Evolutionary conservation across 2,797 vertebrate genomes (phyloP).

Genomic region (Toxotes lorentzi): DNA sequence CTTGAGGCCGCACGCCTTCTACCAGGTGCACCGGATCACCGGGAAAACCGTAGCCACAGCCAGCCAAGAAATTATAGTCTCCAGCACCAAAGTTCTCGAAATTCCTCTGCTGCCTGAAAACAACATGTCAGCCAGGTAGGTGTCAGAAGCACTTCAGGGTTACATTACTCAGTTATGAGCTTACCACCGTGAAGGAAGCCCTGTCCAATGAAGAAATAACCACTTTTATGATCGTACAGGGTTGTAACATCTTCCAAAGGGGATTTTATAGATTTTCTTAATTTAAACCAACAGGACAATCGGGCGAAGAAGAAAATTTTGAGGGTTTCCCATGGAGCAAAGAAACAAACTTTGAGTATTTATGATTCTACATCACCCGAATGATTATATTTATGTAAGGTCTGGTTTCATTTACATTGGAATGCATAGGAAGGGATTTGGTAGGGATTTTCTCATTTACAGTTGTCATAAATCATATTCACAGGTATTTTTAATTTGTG

Average conservation of each 20-base stretch:
- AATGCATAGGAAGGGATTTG: conserved; percentile 54
- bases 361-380: conserved; percentile 46
- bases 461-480: conserved; percentile 67
- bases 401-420: conserved; percentile 64
- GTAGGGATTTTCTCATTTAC: conserved; percentile 61
- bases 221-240: conserved; percentile 48
- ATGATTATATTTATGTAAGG: conserved; percentile 58
- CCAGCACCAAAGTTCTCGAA: conserved; percentile 98
- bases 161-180: conserved; percentile 67
- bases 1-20: conserved; percentile 97
- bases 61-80: conserved; percentile 95
- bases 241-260: conserved; percentile 59
- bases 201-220: conserved; percentile 48
- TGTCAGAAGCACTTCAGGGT: conserved; percentile 59
- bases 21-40: conserved; percentile 99
- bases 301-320: conserved; percentile 55
- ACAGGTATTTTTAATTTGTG: conserved; percentile 61
- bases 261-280: conserved; percentile 65
- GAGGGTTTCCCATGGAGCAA: conserved; percentile 58
- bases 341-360: conserved; percentile 46
- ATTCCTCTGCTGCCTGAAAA: conserved; percentile 99
- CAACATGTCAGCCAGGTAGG: conserved; percentile 97
- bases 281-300: conserved; percentile 67
- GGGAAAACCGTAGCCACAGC: conserved; percentile 98
- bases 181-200: conserved; percentile 59